Base-by-base conservation (phyloP, 2,888 invertebrate genomes). In the Dascillus cervinus region DNA sequence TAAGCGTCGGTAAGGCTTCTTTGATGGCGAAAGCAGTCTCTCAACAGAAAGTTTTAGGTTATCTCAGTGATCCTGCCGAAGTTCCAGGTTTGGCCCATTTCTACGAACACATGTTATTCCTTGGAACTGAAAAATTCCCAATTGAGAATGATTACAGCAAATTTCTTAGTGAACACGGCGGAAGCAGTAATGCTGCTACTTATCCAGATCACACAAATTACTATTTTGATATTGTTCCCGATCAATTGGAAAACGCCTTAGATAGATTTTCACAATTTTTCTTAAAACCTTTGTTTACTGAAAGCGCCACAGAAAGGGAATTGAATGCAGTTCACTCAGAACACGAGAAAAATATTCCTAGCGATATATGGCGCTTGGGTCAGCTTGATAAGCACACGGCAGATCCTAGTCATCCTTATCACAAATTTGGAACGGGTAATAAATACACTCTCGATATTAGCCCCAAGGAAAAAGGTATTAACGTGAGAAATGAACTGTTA, bases 261-360 rank as follows among this genome's bases (percentile, higher is more conserved):
- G 94, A 97, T 62, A n/a, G n/a, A n/a, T 98, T 98, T 71, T 79
- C 94, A 0, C 95, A 98, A 62, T 98, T 98, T 71, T 98, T 98
- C 67, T 75, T 92, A 29, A 67, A 76, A 0, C 98, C 97, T 0
- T 69, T 96, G 6, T 97, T 98, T 67, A 94, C 94, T 3, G 88
- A 89, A 56, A 72, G 79, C 32, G 88, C 90, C 3, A 95, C 95
- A 0, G 90, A 89, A 8, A 72, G 95, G 6, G 97, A 98, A 68
- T 77, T 97, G 26, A 90, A 88, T 62, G 96, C 97, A 0, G 95
- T 98, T 3, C 77, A 97, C 67, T 94, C 91, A 0, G 98, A 98
- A 56, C 90, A 96, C 60, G 89, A 92, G 57, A 95, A 96, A 66
- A 97, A 98, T 69, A 64, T 89, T 4, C 75, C 81, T 2, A 85